phyloP scores from a whole-genome alignment of 2,888 invertebrate species.

The Acrobasis consociella region DNA sequence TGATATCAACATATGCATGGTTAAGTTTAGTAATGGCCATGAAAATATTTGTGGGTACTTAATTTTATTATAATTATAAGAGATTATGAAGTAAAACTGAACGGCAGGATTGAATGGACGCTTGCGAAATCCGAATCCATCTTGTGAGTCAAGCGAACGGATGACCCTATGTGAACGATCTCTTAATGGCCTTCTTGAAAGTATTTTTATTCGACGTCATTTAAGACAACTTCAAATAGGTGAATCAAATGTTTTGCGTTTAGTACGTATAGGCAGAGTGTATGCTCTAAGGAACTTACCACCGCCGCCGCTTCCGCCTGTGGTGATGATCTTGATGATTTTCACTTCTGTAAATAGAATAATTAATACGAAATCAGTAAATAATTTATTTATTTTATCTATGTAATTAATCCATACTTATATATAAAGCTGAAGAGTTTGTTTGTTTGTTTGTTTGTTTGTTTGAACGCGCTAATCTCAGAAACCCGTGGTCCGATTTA shows the following conservation, averaged over 20 bases:
- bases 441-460: no score
- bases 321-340: slow-evolving; percentile 65
- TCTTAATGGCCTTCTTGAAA: slow-evolving; percentile 32
- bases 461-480: no score
- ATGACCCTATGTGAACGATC: slow-evolving; percentile 43
- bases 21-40: no score
- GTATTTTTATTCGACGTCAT: not conserved
- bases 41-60: no score
- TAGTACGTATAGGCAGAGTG: no score
- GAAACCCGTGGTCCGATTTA: no score
- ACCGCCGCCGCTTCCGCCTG: slow-evolving; percentile 58
- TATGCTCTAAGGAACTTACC: slow-evolving; percentile 36
- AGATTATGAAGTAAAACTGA: not conserved
- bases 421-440: no score
- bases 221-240: not conserved
- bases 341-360: slow-evolving; percentile 55
- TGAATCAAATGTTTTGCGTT: not conserved
- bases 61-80: no score
- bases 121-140: slow-evolving; percentile 43
- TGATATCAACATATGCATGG: no score
- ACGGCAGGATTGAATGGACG: slow-evolving; percentile 26
- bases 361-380: not conserved
- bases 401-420: no score
- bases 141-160: slow-evolving; percentile 39
- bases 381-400: no score